These are phyloP conservation scores for Nycteola revayana DNA, from an alignment of 2,888 invertebrate species.

Conservation along the genomic window DNA sequence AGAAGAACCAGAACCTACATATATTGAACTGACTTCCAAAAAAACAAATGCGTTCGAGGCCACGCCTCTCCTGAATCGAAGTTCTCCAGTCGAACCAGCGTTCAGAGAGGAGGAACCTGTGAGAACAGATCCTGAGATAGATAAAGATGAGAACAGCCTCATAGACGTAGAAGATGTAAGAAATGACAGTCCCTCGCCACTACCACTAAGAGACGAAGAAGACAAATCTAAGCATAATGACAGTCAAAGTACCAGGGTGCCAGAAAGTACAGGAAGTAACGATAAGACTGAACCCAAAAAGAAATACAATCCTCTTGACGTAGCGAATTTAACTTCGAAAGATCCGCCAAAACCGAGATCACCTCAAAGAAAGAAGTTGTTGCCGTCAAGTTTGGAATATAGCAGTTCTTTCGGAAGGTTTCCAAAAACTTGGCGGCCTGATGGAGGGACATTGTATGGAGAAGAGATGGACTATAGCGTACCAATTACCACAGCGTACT, in stretches of 20 bases:
- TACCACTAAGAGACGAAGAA: conserved; percentile 42
- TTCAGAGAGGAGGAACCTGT: conserved; percentile 69
- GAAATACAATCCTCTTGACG: conserved; percentile 84
- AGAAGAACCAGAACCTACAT: conserved; percentile 68
- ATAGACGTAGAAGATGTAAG: conserved; percentile 77
- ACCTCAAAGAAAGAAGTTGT: conserved; percentile 74
- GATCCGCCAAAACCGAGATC: conserved; percentile 80
- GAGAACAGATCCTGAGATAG: conserved; percentile 72
- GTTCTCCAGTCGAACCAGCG: conserved; percentile 62
- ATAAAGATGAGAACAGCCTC: conserved; percentile 72
- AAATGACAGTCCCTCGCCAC: conserved; percentile 52
- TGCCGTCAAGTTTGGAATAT: conserved; percentile 56
- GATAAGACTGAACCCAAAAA: conserved; percentile 70
- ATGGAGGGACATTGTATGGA: conserved; percentile 60
- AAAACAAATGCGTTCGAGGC: conserved; percentile 57
- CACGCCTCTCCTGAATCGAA: conserved; percentile 48
- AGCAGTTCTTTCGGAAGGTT: conserved; percentile 66
- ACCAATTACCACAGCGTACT: conserved; percentile 94
- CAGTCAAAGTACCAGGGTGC: conserved; percentile 48
- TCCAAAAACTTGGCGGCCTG: conserved; percentile 84
- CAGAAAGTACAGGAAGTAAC: conserved; percentile 52
- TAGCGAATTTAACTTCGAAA: conserved; percentile 83
- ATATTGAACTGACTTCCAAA: conserved; percentile 71
- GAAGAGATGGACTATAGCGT: conserved; percentile 90
- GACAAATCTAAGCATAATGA: conserved; percentile 35